These are phyloP conservation scores for Tetrao urogallus DNA, from an alignment of 2,113 vertebrate species.

Conservation along the genomic window DNA sequence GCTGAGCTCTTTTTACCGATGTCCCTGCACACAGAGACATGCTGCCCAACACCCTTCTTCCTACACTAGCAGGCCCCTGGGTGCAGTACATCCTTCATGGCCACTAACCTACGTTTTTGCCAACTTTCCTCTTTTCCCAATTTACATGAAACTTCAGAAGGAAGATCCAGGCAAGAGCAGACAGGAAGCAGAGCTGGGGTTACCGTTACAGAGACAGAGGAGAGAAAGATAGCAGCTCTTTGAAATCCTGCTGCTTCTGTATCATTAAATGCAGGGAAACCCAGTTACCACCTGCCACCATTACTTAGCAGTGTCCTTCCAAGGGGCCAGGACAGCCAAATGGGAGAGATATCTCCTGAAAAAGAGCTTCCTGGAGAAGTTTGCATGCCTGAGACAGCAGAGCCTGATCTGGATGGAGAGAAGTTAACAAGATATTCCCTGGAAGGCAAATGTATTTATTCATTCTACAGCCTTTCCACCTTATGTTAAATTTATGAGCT, in stretches of 20 bases:
- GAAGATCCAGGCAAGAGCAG: background rate
- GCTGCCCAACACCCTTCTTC: background rate
- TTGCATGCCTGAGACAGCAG: background rate
- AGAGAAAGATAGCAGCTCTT: background rate
- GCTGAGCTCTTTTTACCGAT: conserved; percentile 4
- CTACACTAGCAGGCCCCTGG: fast-evolving
- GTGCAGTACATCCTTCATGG: fast-evolving
- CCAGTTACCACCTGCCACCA: background rate
- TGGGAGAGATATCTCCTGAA: background rate
- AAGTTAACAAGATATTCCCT: background rate
- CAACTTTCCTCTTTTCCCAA: background rate
- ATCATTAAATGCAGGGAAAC: background rate
- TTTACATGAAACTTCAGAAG: background rate
- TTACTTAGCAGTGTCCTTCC: background rate
- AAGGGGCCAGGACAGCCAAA: background rate
- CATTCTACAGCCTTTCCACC: background rate
- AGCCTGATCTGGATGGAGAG: fast-evolving
- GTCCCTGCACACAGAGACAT: background rate
- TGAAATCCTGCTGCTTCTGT: background rate
- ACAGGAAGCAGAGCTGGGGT: background rate
- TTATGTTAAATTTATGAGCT: conserved; percentile 55
- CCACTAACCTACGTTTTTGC: background rate
- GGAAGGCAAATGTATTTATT: conserved; percentile 43
- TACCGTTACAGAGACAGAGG: background rate
- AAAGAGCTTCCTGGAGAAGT: background rate